Evolutionary conservation across 2,888 invertebrate species (phyloP), one percentile per base, ranked within the genome.

Genomic region (Aproaerema taeniolella): DNA sequence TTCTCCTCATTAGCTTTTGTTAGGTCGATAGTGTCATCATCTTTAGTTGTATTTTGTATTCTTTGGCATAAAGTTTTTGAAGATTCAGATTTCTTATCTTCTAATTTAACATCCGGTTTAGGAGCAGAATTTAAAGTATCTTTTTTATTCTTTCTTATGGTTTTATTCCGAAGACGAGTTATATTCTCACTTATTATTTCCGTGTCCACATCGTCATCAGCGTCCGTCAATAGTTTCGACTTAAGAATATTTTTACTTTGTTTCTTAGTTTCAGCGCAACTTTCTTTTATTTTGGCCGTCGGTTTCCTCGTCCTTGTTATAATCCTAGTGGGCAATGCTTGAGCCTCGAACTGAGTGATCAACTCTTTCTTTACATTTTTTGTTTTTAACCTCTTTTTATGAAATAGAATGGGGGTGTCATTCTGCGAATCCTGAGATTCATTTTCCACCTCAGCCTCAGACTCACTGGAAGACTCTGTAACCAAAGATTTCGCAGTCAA

Each of bases 141-240:
- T 54, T 58, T 70, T 2, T 28, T 43, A 29, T 26, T 53, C 52
- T 64, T 70, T 46, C 61, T 70, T 12, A 61, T 65, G 14, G 28
- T 48, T 47, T 61, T 67, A 29, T 30, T 69, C 54, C 70, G 76
- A 9, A 80, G 55, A 7, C 74, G 57, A 24, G 63, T 56, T 46
- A 81, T 63, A 46, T 82, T 81, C 59, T 75, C 72, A 26, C 49
- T 58, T 8, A 80, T 65, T 34, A 78, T 74, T 26, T 80, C 78
- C 13, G 49, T 57, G 43, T 77, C 67, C 12, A 79, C 59, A 35
- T 67, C 60, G 32, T 68, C 65, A 38, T 77, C 75, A 47, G 67
- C 68, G 31, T 73, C 72, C 5, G 54, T 13, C 14, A 75, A 54
- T 40, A 62, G 67, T 15, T 51, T 66, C 0, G 71, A 55, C 45